Evolutionary conservation across 2,797 vertebrate genomes (phyloP).

Genomic region (Xerus rutilus): DNA sequence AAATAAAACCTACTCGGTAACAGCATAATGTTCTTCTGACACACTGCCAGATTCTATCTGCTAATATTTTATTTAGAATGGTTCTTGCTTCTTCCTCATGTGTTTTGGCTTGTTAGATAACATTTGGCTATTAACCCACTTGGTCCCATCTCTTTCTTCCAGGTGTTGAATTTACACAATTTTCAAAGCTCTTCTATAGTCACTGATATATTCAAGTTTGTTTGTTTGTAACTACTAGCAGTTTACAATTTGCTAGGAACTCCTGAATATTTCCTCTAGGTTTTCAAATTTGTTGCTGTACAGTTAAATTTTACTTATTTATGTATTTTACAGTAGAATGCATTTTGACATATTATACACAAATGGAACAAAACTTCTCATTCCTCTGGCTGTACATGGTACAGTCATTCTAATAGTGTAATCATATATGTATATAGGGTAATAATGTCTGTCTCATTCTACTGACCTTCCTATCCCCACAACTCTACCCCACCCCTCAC

Average conservation of each 20-base stretch:
- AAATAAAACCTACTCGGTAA: not conserved
- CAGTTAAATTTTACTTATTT: not conserved
- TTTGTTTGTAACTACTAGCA: not conserved
- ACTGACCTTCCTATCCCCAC: no score
- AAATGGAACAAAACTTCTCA: no score
- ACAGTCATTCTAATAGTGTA: no score
- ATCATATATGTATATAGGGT: no score
- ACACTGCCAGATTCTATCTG: not conserved
- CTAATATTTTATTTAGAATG: not conserved
- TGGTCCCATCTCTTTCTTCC: not conserved
- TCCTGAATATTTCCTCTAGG: not conserved
- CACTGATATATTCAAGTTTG: constrained; percentile 12
- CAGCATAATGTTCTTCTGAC: not conserved
- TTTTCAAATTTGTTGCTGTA: not conserved
- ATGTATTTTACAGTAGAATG: no score
- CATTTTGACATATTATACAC: no score
- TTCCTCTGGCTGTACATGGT: no score
- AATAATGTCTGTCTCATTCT: no score
- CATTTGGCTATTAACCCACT: not conserved
- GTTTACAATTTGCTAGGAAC: constrained; percentile 14
- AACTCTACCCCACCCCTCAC: no score
- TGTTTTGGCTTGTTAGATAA: not conserved
- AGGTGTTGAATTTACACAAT: not conserved
- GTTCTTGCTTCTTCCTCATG: not conserved
- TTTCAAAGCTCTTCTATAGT: constrained; percentile 32